These are phyloP conservation scores for Parnassius orleans DNA, from an alignment of 2,888 invertebrate genomes.

Conservation along the genomic window DNA sequence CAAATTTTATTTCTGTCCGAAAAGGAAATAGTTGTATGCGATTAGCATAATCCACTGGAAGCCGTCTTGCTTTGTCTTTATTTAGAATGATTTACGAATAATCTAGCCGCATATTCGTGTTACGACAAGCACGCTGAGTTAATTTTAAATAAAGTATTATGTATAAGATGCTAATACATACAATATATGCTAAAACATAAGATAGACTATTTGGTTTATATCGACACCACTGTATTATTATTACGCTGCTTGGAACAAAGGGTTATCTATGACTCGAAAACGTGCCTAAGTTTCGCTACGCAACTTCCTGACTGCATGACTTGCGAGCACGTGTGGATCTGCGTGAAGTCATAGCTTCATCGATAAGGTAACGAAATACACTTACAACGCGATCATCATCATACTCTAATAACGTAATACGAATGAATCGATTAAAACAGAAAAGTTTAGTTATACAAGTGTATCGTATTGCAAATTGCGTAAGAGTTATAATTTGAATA, in stretches of 20 bases:
- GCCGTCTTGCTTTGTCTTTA: slow-evolving; percentile 56
- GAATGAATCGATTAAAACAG: slow-evolving; percentile 17
- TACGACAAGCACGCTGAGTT: slow-evolving; percentile 51
- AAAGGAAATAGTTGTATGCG: slow-evolving; percentile 61
- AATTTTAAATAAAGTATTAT: slow-evolving; percentile 53
- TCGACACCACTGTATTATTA: slow-evolving; percentile 48
- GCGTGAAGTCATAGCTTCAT: slow-evolving; percentile 22
- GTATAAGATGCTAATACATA: slow-evolving; percentile 39
- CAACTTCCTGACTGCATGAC: slow-evolving; percentile 34
- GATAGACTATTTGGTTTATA: slow-evolving; percentile 51
- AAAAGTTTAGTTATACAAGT: slow-evolving; percentile 6
- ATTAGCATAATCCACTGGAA: slow-evolving; percentile 63
- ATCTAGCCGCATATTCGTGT: slow-evolving; percentile 40
- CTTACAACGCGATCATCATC: slow-evolving; percentile 24
- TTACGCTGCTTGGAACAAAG: slow-evolving; percentile 44
- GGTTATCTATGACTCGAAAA: slow-evolving; percentile 45
- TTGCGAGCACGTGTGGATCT: slow-evolving; percentile 34
- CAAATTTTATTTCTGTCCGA: slow-evolving; percentile 49
- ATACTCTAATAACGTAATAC: slow-evolving; percentile 21
- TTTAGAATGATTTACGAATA: slow-evolving; percentile 51
- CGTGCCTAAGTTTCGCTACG: slow-evolving; percentile 41
- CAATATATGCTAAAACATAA: slow-evolving; percentile 30
- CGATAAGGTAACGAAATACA: slow-evolving; percentile 22
- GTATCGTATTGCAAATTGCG: slow-evolving; percentile 14
- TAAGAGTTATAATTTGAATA: slow-evolving; percentile 11